Base-by-base conservation (phyloP, 2,888 invertebrate genomes). In the Pandemis cinnamomeana region DNA sequence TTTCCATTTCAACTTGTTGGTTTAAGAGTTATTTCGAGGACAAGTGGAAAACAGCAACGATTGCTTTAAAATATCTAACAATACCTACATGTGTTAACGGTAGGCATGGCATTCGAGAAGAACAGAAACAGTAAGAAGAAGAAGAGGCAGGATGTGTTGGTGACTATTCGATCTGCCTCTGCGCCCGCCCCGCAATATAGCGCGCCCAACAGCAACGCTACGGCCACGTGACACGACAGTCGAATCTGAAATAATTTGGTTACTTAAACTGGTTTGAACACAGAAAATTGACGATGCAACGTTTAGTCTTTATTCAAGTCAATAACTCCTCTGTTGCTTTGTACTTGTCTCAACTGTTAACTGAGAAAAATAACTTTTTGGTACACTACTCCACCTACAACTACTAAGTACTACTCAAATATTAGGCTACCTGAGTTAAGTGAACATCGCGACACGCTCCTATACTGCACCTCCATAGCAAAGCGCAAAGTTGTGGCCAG, bases 81-180 rank as follows among this genome's bases (percentile, higher is more conserved):
- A n/a, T n/a, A 95, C 96, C 96, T 87, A 96, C 96, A 96, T 74
- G 95, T 95, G 77, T 95, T 94, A 66, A 96, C 95, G 41, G 95
- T 95, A 1, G 96, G 96, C 95, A 96, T 95, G 0, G 95, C 90
- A 82, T 95, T 96, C 0, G 95, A 94, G 86, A 95, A 96, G 84
- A 95, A 96, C 4, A 96, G 86, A 79, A 96, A 96, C 36, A 96
- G 86, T 20, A 95, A 79, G 77, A 95, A 94, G 84, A 96, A 96
- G 87, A 96, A 96, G 10, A 96, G 80, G 77, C 95, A 95, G 58
- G 95, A 92, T 0, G 95, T 90, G 82, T 96, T 96, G 76, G 95
- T 95, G 64, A 89, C 84, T 20, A 95, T 88, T 75, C 95, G 95
- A 27, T 86, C 87, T 0, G 94, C 95, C 46, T 95, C 95, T 7